Evolutionary conservation across 1,140 invertebrate genomes (phyloP).

Genomic region (Cyclina sinensis): DNA sequence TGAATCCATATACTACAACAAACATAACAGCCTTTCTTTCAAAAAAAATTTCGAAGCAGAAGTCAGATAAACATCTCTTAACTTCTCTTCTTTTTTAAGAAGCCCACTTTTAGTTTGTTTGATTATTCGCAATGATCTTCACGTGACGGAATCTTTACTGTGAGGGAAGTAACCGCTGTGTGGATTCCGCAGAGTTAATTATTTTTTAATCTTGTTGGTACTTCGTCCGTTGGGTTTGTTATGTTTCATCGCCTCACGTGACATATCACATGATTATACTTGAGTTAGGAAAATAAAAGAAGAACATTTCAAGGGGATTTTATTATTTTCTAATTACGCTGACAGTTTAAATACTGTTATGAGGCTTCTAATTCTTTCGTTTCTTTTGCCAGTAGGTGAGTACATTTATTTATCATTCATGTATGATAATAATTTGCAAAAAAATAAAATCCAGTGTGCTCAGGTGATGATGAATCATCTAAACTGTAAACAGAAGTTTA

Average conservation of each 20-base stretch:
- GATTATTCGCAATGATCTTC: too few relatives aligned
- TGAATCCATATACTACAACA: too few relatives aligned
- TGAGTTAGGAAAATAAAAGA: neutral
- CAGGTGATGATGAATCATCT: constrained; percentile 4
- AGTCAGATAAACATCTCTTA: too few relatives aligned
- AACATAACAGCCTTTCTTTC: too few relatives aligned
- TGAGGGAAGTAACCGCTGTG: neutral
- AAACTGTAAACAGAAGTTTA: too few relatives aligned
- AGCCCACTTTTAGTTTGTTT: too few relatives aligned
- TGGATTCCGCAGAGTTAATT: neutral
- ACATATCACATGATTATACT: constrained; percentile 1
- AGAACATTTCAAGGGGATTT: neutral
- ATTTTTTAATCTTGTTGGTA: neutral
- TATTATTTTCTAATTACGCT: neutral
- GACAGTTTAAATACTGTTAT: neutral
- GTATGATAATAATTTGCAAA: too few relatives aligned
- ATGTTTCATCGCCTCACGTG: neutral
- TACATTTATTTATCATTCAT: neutral
- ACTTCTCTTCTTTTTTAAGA: too few relatives aligned
- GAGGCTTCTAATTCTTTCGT: neutral
- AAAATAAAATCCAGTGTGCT: too few relatives aligned
- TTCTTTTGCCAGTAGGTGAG: constrained; percentile 1
- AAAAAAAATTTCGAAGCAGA: too few relatives aligned
- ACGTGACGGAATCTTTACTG: too few relatives aligned
- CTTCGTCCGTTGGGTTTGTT: neutral